These are phyloP conservation scores for Aphrophora alni DNA, from an alignment of 2,888 invertebrate genomes.

Conservation along the genomic window DNA sequence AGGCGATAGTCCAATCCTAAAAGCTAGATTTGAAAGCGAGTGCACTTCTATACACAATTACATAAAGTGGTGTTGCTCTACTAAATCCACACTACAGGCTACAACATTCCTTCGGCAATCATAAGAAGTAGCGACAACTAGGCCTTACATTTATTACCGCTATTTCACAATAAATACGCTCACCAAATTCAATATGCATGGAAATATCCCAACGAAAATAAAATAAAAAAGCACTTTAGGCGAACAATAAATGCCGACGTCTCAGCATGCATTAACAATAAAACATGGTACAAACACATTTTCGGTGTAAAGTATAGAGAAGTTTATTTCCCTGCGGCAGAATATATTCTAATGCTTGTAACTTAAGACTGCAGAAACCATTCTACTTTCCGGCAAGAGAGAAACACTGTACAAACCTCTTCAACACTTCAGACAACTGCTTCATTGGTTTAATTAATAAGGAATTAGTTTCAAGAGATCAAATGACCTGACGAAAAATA, in stretches of 20 bases:
- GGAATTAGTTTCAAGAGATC: no score
- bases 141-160: not conserved
- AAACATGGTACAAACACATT: not conserved
- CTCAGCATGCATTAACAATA: not conserved
- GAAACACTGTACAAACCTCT: not conserved
- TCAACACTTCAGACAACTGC: not conserved
- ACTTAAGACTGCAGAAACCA: not conserved
- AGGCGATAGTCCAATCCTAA: no score
- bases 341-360: not conserved
- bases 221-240: not conserved
- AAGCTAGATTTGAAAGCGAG: no score
- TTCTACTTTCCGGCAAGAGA: not conserved
- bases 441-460: not conserved
- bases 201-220: not conserved
- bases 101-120: not conserved
- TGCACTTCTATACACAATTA: not conserved
- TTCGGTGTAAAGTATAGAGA: conserved; percentile 5
- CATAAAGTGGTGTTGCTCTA: not conserved
- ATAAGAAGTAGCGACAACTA: not conserved
- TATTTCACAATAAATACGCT: not conserved
- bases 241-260: not conserved
- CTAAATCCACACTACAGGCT: not conserved
- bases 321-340: conserved; percentile 1
- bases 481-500: no score
- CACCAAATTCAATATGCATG: conserved; percentile 10